Evolutionary conservation across 2,113 vertebrate species (phyloP).

Genomic region (Misgurnus mizolepis): DNA sequence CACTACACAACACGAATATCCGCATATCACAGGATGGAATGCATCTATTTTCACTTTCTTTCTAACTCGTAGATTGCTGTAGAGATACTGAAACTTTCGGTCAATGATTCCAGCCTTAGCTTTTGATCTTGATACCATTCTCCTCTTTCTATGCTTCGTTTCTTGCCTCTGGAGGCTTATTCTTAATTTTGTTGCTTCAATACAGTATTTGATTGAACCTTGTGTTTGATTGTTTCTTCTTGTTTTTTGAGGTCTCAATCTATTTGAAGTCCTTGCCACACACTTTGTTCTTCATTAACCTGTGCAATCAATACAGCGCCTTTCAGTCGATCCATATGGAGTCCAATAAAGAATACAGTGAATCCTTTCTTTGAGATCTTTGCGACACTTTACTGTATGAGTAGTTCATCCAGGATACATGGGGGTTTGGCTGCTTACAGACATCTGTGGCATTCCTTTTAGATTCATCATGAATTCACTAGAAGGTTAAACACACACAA

Average conservation of each 20-base stretch:
- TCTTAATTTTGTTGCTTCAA: not conserved
- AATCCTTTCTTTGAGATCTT: conserved; percentile 2
- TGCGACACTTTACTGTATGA: conserved; percentile 11
- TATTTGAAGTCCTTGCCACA: not conserved
- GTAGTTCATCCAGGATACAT: conserved; percentile 32
- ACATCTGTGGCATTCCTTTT: conserved; percentile 39
- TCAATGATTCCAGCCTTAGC: conserved; percentile 21
- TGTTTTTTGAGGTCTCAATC: conserved; percentile 30
- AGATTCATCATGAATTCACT: conserved; percentile 28
- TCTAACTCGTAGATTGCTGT: conserved; percentile 13
- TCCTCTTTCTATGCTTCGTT: not conserved
- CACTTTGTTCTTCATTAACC: conserved; percentile 36
- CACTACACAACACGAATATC: not conserved
- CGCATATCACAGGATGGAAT: conserved; percentile 4
- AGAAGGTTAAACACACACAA: conserved; percentile 16
- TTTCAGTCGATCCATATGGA: conserved; percentile 27
- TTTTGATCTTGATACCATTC: not conserved
- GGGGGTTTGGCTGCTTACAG: conserved; percentile 1
- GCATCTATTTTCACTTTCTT: conserved; percentile 4
- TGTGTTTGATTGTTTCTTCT: conserved; percentile 24
- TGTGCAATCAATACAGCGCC: not conserved
- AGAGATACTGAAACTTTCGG: not conserved
- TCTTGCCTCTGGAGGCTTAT: not conserved
- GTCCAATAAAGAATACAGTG: conserved; percentile 22
- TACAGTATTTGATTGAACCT: conserved; percentile 1